phyloP scores from a whole-genome alignment of 2,113 vertebrate genomes.

The Corapipo altera region DNA sequence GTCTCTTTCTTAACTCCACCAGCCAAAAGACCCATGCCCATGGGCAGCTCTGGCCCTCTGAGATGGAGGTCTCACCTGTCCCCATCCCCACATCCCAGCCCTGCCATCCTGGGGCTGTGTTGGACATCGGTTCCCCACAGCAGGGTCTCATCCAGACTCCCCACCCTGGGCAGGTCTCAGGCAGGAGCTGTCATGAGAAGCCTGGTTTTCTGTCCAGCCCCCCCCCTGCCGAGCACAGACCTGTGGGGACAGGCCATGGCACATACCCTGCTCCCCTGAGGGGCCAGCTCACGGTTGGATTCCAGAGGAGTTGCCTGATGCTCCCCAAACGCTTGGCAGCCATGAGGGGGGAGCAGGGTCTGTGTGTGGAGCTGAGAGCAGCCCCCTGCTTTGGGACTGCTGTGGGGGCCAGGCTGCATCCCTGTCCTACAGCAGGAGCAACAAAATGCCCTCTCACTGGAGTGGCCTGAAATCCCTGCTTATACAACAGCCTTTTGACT shows the following conservation, averaged over 20 bases:
- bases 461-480: neutral
- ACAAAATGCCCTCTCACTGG: accelerated
- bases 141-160: neutral
- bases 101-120: neutral
- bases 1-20: neutral
- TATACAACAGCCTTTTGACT: neutral
- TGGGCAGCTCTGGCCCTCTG: neutral
- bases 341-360: neutral
- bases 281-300: accelerated
- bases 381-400: too few relatives aligned
- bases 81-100: neutral
- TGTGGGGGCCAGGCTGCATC: neutral
- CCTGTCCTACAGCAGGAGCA: accelerated
- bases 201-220: too few relatives aligned
- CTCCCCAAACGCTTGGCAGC: neutral
- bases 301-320: neutral
- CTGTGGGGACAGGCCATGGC: neutral
- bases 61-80: neutral
- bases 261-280: accelerated
- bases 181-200: neutral
- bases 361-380: neutral
- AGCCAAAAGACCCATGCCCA: neutral
- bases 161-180: accelerated
- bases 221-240: neutral
- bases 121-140: neutral